Percentiles rank a stretch among this genome's conserved stretches.
Evolutionary conservation across 2,888 invertebrate genomes (phyloP).

Genomic region (Macropis europaea): DNA sequence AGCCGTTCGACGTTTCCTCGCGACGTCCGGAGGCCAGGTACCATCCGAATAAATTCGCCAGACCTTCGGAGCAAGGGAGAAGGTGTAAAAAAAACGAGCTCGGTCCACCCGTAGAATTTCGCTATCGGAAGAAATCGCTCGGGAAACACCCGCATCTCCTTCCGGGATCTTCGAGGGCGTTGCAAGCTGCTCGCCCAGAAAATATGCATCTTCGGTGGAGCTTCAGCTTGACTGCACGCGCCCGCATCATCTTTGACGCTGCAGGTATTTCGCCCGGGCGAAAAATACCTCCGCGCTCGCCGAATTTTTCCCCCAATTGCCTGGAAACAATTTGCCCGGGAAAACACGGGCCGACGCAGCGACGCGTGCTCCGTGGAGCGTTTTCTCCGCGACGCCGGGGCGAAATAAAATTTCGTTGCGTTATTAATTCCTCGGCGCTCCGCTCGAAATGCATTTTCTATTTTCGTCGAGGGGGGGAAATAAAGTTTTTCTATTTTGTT

Average conservation of each 20-base stretch:
- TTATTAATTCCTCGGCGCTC: too few relatives aligned
- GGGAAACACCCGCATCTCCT: conserved; percentile 57
- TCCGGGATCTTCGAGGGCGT: conserved; percentile 31
- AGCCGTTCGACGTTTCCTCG: conserved; percentile 23
- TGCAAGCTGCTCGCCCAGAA: conserved; percentile 64
- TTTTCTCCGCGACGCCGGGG: too few relatives aligned
- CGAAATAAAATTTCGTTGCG: too few relatives aligned
- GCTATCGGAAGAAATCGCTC: conserved; percentile 54
- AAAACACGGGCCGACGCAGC: too few relatives aligned
- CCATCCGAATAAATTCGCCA: conserved; percentile 50
- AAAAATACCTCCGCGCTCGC: conserved; percentile 30
- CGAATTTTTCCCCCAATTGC: conserved; percentile 35
- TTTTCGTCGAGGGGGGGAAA: too few relatives aligned
- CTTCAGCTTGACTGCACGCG: conserved; percentile 44
- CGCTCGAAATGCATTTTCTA: too few relatives aligned
- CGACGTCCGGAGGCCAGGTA: conserved; percentile 42
- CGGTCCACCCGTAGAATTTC: conserved; percentile 38
- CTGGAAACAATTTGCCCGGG: conserved; percentile 28
- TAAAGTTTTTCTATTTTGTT: too few relatives aligned
- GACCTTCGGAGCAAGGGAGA: background rate
- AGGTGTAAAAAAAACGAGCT: background rate
- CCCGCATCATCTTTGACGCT: conserved; percentile 60
- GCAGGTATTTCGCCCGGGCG: conserved; percentile 22
- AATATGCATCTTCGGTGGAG: conserved; percentile 64
- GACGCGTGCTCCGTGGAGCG: background rate